Percentiles rank a stretch among this genome's conserved stretches.
Conservation (phyloP, 2,113 vertebrate genomes). For the Scortum barcoo region DNA sequence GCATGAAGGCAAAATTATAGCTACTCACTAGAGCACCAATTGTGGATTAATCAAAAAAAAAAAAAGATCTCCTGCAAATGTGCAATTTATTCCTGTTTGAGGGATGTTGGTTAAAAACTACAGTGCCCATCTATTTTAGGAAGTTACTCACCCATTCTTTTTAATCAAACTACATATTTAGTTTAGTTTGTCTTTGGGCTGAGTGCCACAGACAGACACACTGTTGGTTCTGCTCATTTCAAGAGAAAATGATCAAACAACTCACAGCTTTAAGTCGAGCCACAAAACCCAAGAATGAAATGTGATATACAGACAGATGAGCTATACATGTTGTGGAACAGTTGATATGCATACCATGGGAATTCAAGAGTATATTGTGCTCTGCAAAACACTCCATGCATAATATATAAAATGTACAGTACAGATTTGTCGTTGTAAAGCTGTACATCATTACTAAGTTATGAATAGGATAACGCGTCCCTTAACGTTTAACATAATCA, state of each 20-base stretch:
- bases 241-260: background rate
- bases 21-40: background rate
- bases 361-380: too few species aligned
- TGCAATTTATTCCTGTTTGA: background rate
- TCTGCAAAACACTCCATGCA: background rate
- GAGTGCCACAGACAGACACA: background rate
- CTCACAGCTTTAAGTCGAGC: too few species aligned
- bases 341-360: background rate
- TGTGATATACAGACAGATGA: background rate
- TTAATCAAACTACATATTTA: background rate
- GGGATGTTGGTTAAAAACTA: background rate
- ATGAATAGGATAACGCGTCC: background rate
- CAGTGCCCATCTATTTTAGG: background rate
- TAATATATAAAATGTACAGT: background rate
- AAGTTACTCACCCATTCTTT: background rate
- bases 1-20: too few species aligned
- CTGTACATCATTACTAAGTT: background rate
- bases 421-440: background rate
- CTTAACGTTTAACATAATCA: background rate
- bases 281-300: background rate
- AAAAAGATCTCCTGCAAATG: background rate
- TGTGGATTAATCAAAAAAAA: background rate
- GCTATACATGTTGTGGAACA: background rate
- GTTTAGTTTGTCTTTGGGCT: background rate
- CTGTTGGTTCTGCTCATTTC: background rate